Evolutionary conservation across 2,888 invertebrate species (phyloP).

Genomic region (Chironomus tentans): DNA sequence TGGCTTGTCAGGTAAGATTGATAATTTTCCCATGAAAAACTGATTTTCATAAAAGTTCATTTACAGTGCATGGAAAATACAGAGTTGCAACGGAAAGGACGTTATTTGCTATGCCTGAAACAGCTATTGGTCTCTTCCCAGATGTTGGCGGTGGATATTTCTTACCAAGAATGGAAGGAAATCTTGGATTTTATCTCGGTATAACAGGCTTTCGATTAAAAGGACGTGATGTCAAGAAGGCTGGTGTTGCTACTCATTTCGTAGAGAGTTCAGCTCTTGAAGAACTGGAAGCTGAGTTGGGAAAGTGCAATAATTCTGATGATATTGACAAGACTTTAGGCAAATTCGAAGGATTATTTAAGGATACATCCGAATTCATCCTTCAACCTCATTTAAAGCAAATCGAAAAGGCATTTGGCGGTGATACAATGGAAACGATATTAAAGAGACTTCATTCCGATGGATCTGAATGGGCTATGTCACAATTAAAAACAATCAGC

Average conservation of each 20-base stretch:
- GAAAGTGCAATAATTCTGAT: conserved; percentile 37
- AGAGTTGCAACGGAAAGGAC: conserved; percentile 92
- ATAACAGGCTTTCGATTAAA: conserved; percentile 72
- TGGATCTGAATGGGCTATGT: conserved; percentile 72
- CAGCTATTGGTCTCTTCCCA: conserved; percentile 74
- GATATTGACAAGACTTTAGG: conserved; percentile 32
- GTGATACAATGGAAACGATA: conserved; percentile 68
- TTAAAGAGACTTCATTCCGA: conserved; percentile 58
- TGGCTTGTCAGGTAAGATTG: conserved; percentile 60
- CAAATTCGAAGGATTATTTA: not conserved
- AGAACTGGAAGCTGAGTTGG: conserved; percentile 36
- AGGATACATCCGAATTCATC: conserved; percentile 33
- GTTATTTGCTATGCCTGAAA: conserved; percentile 73
- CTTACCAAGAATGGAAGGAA: conserved; percentile 72
- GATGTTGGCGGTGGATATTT: conserved; percentile 96
- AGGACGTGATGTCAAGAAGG: conserved; percentile 46
- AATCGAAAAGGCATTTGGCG: conserved; percentile 72
- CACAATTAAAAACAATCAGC: conserved; percentile 55
- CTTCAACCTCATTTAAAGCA: conserved; percentile 57
- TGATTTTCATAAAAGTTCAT: no score
- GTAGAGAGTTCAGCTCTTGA: conserved; percentile 36
- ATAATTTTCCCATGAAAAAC: not conserved
- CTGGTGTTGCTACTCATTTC: conserved; percentile 90
- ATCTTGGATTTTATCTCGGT: conserved; percentile 82
- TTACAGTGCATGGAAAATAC: conserved; percentile 71